Base-by-base conservation (phyloP, 2,888 invertebrate species). In the Exocentrus adspersus region DNA sequence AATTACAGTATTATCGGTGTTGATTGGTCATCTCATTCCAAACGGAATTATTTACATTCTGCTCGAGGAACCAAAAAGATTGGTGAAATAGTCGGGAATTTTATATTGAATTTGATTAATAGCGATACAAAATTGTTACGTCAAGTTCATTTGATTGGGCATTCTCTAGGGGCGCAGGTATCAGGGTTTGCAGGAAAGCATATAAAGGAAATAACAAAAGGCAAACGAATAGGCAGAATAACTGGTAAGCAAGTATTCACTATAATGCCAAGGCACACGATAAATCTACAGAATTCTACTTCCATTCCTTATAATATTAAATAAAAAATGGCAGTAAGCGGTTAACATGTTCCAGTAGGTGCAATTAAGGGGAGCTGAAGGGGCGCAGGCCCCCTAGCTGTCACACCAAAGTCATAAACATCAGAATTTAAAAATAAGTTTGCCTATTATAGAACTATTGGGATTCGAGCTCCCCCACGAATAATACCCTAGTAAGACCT, bases 91-190 rank as follows among this genome's bases (percentile, higher is more conserved):
- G 60, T 72, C 5, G 72, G 65, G 9, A 50, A 70, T 12, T 72
- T 72, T 37, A 42, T 73, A 14, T 17, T 69, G 20, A 65, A 70
- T n/a, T 19, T 69, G 1, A 56, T 65, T 1, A 54, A 63, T 42
- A 68, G 67, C 4, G 60, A 74, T 42, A 42, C 50, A 1, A 64
- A 62, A 1, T 45, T 69, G 12, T 59, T 75, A 17, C 24, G 50
- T 1, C 69, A 72, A 16, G 52, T 75, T 1, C 75, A 75, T 37
- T 20, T 75, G 4, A 72, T 75, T 17, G 75, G 75, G 4, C 72
- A 73, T 62, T 75, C 75, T 6, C 56, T 75, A 12, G 75, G 75
- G 5, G 74, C 73, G 5, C 75, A 75, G 52, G 65, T 73, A 16
- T 60, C 72, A 6, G 74, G 71, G 9, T 73, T 75, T 52, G 67